Conservation (phyloP, 2,888 invertebrate genomes). For the Ectemnius lituratus region DNA sequence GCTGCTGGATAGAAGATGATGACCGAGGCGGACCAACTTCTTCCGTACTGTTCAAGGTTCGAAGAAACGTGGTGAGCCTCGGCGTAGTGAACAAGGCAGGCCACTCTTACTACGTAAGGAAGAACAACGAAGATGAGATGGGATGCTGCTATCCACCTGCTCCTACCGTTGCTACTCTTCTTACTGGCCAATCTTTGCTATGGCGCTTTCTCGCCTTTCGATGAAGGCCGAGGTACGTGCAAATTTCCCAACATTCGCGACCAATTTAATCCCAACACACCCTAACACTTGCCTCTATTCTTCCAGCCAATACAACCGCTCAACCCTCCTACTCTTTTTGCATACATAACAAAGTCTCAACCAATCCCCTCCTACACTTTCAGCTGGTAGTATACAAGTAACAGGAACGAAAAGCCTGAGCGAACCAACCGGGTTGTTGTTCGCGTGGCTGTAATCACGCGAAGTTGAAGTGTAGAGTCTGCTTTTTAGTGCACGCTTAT, state of each 20-base stretch:
- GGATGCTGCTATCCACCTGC: conserved; percentile 57
- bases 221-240: conserved; percentile 67
- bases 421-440: too few relatives aligned
- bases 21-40: conserved; percentile 39
- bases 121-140: conserved; percentile 71
- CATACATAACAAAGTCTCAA: too few relatives aligned
- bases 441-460: too few relatives aligned
- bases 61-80: conserved; percentile 38
- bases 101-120: conserved; percentile 1
- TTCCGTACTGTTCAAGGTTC: conserved; percentile 12
- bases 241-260: conserved; percentile 12
- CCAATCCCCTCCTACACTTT: too few relatives aligned
- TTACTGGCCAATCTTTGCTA: conserved; percentile 61
- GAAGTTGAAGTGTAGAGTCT: too few relatives aligned
- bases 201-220: conserved; percentile 49
- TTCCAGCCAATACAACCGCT: background rate
- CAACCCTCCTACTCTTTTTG: background rate
- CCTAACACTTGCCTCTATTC: too few relatives aligned
- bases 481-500: too few relatives aligned
- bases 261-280: conserved; percentile 29
- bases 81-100: conserved; percentile 27
- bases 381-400: too few relatives aligned
- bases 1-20: conserved; percentile 46
- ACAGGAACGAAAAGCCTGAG: too few relatives aligned
- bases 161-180: conserved; percentile 60